phyloP scores from a whole-genome alignment of 2,888 invertebrate genomes.

The Oegoconia quadripuncta region DNA sequence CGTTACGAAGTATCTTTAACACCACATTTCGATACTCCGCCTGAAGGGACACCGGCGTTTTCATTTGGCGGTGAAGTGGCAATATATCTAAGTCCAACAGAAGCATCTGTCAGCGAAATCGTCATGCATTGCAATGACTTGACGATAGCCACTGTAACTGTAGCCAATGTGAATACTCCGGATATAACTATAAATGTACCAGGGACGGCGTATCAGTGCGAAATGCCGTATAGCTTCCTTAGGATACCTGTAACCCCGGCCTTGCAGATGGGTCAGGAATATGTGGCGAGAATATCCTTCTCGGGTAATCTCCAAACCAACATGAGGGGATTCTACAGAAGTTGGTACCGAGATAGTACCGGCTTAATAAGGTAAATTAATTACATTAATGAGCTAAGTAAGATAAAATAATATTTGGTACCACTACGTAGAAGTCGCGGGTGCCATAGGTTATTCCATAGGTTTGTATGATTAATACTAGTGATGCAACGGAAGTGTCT shows the following conservation, averaged over 20 bases:
- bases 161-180: conserved; percentile 21
- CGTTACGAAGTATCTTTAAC: conserved; percentile 74
- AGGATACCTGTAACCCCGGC: conserved; percentile 33
- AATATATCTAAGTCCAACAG: conserved; percentile 42
- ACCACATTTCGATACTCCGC: conserved; percentile 60
- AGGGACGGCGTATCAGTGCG: conserved; percentile 37
- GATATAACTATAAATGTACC: conserved; percentile 24
- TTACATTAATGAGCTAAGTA: too few species aligned
- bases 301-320: conserved; percentile 83
- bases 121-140: conserved; percentile 62
- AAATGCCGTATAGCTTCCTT: conserved; percentile 46
- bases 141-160: conserved; percentile 57
- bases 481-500: too few species aligned
- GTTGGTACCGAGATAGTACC: conserved; percentile 83
- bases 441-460: too few species aligned
- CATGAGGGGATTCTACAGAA: conserved; percentile 89
- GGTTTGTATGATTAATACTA: too few species aligned
- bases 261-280: conserved; percentile 51
- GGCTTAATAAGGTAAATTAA: conserved; percentile 57
- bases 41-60: conserved; percentile 38
- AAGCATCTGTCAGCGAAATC: conserved; percentile 38
- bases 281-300: conserved; percentile 82
- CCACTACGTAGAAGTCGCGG: too few species aligned
- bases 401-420: too few species aligned
- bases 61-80: conserved; percentile 60